phyloP scores from a whole-genome alignment of 2,888 invertebrate species.

The Agrilus biguttatus region DNA sequence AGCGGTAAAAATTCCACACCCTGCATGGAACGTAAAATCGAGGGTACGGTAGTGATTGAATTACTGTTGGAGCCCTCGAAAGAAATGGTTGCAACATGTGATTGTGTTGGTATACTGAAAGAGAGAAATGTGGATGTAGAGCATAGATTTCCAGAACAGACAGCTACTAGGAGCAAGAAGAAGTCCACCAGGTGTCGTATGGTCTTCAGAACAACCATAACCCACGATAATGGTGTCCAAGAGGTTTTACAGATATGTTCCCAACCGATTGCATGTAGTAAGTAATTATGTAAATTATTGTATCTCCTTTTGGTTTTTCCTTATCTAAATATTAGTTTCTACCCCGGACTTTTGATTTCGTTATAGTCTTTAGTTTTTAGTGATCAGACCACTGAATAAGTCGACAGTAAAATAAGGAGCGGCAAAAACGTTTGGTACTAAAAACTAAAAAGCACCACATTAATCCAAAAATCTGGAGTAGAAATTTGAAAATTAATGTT shows the following conservation, averaged over 20 bases:
- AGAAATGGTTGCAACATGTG: conserved; percentile 86
- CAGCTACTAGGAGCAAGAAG: conserved; percentile 71
- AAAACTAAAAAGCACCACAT: too few species aligned
- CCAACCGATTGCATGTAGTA: conserved; percentile 84
- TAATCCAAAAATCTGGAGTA: too few species aligned
- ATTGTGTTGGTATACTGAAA: conserved; percentile 94
- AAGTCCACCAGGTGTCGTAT: conserved; percentile 90
- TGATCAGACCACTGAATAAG: too few species aligned
- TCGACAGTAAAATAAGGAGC: too few species aligned
- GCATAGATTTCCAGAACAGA: conserved; percentile 72
- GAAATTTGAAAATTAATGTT: too few species aligned
- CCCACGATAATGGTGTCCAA: conserved; percentile 58
- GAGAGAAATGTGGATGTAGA: conserved; percentile 94
- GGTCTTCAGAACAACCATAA: conserved; percentile 79
- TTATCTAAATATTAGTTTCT: too few species aligned
- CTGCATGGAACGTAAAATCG: conserved; percentile 77
- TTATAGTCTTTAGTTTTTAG: too few species aligned
- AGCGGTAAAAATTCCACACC: conserved; percentile 93
- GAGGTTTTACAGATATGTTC: conserved; percentile 83
- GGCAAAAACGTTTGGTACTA: too few species aligned
- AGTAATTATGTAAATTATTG: conserved; percentile 33
- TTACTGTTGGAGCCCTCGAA: conserved; percentile 78
- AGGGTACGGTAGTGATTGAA: conserved; percentile 90
- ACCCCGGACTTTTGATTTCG: too few species aligned
- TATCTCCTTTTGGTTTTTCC: conserved; percentile 3